Percentiles rank a stretch among this genome's conserved stretches.
phyloP scores from a whole-genome alignment of 2,888 invertebrate species.

The Drosophila helvetica region DNA sequence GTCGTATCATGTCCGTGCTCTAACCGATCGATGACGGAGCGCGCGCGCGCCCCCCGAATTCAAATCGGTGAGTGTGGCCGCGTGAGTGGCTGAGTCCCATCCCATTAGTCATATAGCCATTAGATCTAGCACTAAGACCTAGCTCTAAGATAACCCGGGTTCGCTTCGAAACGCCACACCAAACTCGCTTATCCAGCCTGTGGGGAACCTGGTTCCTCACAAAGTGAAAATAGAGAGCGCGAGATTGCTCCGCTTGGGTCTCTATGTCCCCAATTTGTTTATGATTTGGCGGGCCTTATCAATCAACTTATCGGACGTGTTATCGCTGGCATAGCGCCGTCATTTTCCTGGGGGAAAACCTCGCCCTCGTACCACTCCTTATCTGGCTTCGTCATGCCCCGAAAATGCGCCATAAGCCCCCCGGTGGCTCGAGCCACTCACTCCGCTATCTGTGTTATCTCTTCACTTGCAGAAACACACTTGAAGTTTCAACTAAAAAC shows the following conservation, averaged over 20 bases:
- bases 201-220: no score
- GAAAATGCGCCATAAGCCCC: conserved; percentile 1
- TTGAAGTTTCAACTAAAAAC: neutral
- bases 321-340: neutral
- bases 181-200: no score
- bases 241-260: neutral
- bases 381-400: conserved; percentile 20
- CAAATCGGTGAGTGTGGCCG: no score
- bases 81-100: no score
- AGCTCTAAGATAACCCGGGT: no score
- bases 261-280: neutral
- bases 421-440: neutral
- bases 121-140: no score
- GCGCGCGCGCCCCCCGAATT: no score
- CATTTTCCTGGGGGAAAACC: conserved; percentile 20
- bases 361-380: conserved; percentile 13
- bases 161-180: no score
- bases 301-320: conserved; percentile 3
- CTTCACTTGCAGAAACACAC: neutral
- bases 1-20: no score
- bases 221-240: neutral
- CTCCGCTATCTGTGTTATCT: no score
- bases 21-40: no score
- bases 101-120: no score
- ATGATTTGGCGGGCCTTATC: conserved; percentile 11